Conservation (phyloP, 2,797 vertebrate species). For the Lagorchestes hirsutus region DNA sequence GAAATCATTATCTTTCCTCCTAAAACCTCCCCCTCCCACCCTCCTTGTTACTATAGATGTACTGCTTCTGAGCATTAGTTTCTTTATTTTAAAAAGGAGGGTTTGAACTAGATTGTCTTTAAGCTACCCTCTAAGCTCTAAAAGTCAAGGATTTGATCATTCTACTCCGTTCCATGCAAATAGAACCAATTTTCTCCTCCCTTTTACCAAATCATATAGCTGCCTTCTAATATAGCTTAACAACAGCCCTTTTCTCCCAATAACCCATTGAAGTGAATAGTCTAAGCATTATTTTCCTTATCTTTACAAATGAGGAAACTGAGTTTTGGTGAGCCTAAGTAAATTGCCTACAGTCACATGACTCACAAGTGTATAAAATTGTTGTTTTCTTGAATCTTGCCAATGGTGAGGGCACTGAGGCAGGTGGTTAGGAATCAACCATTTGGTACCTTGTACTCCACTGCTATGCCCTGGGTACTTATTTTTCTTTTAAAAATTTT, state of each 20-base stretch:
- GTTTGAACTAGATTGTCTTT: neutral
- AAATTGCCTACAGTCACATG: neutral
- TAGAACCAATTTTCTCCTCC: neutral
- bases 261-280: neutral
- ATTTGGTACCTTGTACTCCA: neutral
- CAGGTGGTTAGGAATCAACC: neutral
- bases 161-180: neutral
- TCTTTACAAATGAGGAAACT: neutral
- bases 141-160: neutral
- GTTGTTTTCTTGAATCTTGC: neutral
- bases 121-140: neutral
- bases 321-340: neutral
- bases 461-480: neutral
- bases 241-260: neutral
- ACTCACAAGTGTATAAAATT: neutral
- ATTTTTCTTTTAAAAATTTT: neutral
- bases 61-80: neutral
- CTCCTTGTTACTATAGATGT: neutral
- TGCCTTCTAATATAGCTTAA: neutral
- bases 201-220: neutral
- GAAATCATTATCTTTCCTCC: too few relatives aligned
- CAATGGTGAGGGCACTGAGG: neutral
- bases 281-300: neutral
- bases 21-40: neutral
- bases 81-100: neutral